phyloP scores from a whole-genome alignment of 92 coral and sea anemone genomes.

The Muricea muricata region DNA sequence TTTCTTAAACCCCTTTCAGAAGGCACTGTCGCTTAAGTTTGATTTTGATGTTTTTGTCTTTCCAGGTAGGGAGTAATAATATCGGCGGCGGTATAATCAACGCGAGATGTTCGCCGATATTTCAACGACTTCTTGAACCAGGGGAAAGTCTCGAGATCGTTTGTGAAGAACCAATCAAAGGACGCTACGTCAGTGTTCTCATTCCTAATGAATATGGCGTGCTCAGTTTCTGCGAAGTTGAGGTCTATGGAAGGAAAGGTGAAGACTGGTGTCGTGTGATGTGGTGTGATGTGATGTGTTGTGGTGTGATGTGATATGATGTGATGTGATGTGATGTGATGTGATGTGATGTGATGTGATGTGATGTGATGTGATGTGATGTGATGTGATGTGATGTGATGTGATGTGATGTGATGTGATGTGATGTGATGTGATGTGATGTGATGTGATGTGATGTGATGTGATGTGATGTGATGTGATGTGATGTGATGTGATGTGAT shows the following conservation, averaged over 20 bases:
- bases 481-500: no score
- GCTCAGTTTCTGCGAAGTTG: slow-evolving; percentile 10
- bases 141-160: not conserved
- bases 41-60: not conserved
- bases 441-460: not conserved
- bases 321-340: not conserved
- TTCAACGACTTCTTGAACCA: not conserved
- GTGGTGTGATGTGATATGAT: not conserved
- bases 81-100: slow-evolving; percentile 5
- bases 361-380: not conserved
- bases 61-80: not conserved
- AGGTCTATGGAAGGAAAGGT: slow-evolving; percentile 16
- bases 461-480: no score
- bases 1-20: no score
- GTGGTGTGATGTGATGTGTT: not conserved
- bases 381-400: not conserved
- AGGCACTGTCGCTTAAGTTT: not conserved
- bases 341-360: not conserved
- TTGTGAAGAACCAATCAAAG: slow-evolving; percentile 20
- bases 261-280: not conserved
- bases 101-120: slow-evolving; percentile 14
- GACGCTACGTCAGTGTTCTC: slow-evolving; percentile 3
- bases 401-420: not conserved
- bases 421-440: not conserved
- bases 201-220: not conserved